Evolutionary conservation across 2,888 invertebrate genomes (phyloP).

Genomic region (Lamproptera curius): DNA sequence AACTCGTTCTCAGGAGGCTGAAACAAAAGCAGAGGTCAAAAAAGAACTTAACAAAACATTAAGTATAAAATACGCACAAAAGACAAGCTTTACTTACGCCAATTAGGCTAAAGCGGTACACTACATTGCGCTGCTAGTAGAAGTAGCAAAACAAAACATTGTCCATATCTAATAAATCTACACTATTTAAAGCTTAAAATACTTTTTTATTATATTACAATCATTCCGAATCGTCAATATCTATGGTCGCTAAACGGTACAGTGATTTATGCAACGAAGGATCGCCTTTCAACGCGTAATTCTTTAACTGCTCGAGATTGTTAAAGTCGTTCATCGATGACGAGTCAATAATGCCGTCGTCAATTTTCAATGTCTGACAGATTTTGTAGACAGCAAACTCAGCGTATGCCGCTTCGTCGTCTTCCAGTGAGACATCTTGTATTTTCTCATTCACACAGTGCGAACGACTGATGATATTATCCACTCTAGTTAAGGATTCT

Average conservation of each 20-base stretch:
- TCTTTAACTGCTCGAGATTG: conserved; percentile 27
- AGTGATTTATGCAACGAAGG: conserved; percentile 39
- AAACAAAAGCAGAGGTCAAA: conserved; percentile 42
- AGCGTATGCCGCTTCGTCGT: conserved; percentile 47
- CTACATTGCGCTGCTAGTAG: neutral
- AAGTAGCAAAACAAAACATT: neutral
- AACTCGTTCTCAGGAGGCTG: conserved; percentile 97
- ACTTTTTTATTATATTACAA: conserved; percentile 4
- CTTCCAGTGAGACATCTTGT: conserved; percentile 38
- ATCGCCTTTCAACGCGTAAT: conserved; percentile 30
- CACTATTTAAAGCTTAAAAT: neutral
- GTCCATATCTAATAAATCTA: conserved; percentile 3
- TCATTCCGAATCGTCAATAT: conserved; percentile 41
- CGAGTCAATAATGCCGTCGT: conserved; percentile 51
- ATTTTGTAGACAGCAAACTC: conserved; percentile 62
- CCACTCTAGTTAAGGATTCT: conserved; percentile 34
- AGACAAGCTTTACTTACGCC: conserved; percentile 24
- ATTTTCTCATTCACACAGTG: conserved; percentile 36
- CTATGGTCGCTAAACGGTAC: conserved; percentile 53
- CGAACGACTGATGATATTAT: conserved; percentile 50
- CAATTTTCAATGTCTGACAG: conserved; percentile 47
- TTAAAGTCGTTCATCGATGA: conserved; percentile 57
- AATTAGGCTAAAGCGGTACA: neutral
- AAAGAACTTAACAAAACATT: conserved; percentile 1
- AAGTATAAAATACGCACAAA: conserved; percentile 8